Conservation (phyloP, 2,888 invertebrate species). For the Dynastes maya region DNA sequence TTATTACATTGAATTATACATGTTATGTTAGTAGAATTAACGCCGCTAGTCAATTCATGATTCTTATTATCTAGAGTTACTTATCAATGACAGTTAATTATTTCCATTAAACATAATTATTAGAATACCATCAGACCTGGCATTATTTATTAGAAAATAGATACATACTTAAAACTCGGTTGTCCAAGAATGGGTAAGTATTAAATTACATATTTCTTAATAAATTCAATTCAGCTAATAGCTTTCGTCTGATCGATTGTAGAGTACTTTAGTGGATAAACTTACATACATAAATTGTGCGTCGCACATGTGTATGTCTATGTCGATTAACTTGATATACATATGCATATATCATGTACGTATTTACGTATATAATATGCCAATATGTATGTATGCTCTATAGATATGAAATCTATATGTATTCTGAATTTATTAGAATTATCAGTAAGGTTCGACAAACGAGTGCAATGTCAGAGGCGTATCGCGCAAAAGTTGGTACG, state of each 20-base stretch:
- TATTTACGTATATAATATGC: background rate
- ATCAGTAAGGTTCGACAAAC: no score
- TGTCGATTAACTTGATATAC: constrained; percentile 18
- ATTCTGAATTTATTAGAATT: no score
- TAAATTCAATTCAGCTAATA: constrained; percentile 40
- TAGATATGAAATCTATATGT: no score
- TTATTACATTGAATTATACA: no score
- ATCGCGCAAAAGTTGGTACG: no score
- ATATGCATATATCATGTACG: background rate
- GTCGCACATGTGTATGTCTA: background rate
- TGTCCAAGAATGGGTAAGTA: background rate
- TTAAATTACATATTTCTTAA: constrained; percentile 38
- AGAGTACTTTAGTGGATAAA: constrained; percentile 27
- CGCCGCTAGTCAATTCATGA: no score
- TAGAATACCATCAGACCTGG: background rate
- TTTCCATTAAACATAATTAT: background rate
- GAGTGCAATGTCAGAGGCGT: no score
- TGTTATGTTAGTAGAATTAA: no score
- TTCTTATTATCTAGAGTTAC: background rate
- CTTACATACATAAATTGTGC: background rate
- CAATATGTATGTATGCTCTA: no score
- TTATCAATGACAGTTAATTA: background rate
- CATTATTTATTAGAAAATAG: constrained; percentile 12
- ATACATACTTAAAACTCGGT: background rate
- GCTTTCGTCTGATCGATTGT: constrained; percentile 24